Base-by-base conservation (phyloP, 2,113 vertebrate species). In the Brachyhypopomus occidentalis region DNA sequence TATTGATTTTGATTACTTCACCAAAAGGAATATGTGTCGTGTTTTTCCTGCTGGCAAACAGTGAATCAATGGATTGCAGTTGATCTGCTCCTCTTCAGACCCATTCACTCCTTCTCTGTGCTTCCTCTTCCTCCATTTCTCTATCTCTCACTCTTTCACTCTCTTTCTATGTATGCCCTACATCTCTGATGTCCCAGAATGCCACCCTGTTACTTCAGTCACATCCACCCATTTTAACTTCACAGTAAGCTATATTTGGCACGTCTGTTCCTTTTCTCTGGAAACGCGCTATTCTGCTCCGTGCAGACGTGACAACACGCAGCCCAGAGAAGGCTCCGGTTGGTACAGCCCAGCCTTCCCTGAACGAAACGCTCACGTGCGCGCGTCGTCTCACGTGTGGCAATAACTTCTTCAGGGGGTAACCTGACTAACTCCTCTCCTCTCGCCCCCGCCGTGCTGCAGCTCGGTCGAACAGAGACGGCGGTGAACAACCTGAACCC, bases 401-500 rank as follows among this genome's bases (percentile, higher is more conserved):
- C n/a, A n/a, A n/a, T n/a, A n/a, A n/a, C n/a, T 30, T 56, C 34
- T 79, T 12, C n/a, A 12, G 67, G 56, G 27, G n/a, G 36, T 22
- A 27, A 63, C 14, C 12, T 20, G 41, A 70, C 30, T 78, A 69
- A 78, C 27, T 69, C 1, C 25, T 6, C 30, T 38, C 55, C 17
- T 67, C 27, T 78, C 30, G 75, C 7, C 56, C 59, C 66, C 19
- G 22, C 55, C 85, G 41, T 58, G 5, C n/a, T 88, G 55, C 83
- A 99, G 98, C 93, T 96, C 0, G 94, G 96, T 66, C 94, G 98
- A 88, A 99, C 98, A 3, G 98, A 99, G 88, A 99, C 97, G 0
- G 96, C 96, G 0, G 86, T 99, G 82, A 99, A 99, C 91, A 99
- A 99, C 90, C 90, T 99, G 89, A 99, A 99, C 85, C 98, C 97